phyloP scores from a whole-genome alignment of 2,113 vertebrate genomes.

The Illadopsis cleaveri region DNA sequence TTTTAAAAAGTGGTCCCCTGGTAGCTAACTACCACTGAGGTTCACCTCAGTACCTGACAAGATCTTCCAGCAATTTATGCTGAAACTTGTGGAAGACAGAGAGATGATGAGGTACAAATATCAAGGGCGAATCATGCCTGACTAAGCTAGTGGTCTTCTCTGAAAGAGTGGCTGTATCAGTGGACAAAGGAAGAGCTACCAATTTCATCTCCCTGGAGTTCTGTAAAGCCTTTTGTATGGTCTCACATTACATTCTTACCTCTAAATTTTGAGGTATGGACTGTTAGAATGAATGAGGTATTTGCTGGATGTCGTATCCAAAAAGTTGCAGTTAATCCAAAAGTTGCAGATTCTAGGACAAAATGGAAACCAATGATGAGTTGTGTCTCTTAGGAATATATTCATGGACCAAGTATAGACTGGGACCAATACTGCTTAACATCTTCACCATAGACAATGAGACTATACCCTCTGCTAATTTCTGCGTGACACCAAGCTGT shows the following conservation, averaged over 20 bases:
- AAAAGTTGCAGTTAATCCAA: neutral
- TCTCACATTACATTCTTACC: neutral
- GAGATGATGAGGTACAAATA: neutral
- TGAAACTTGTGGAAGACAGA: neutral
- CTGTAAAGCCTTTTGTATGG: neutral
- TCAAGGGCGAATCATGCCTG: neutral
- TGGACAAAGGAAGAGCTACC: neutral
- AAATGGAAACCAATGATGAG: neutral
- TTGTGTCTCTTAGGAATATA: neutral
- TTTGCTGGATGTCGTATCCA: neutral
- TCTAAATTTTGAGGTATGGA: neutral
- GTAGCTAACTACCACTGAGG: rapidly evolving
- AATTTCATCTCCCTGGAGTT: neutral
- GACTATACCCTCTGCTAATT: neutral
- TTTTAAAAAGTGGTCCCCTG: neutral
- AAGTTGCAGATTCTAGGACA: neutral
- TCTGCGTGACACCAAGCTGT: neutral
- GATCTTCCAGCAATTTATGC: neutral
- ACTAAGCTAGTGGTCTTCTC: neutral
- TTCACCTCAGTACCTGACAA: neutral
- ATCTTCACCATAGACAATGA: neutral
- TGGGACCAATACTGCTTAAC: neutral
- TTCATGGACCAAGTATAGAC: too few species aligned
- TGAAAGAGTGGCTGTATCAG: neutral
- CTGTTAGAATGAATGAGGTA: neutral